Base-by-base conservation (phyloP, 23 tunicate species). In the Halocynthia aurantium region DNA sequence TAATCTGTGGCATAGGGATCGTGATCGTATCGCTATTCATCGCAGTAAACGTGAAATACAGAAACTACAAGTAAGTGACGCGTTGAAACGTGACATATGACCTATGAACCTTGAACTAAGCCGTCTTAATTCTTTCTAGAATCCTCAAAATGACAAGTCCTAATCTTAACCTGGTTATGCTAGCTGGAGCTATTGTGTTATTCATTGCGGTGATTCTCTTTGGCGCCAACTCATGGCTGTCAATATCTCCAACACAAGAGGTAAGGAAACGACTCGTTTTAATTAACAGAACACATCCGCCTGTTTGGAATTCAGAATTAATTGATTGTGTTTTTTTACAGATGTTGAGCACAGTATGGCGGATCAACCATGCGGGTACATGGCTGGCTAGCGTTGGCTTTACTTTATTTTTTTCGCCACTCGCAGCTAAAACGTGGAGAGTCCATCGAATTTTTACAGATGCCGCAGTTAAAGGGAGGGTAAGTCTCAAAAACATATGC, bases 141-240 rank as follows among this genome's bases (percentile, higher is more conserved):
- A 20, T 85, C 7, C 75, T 85, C 50, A 85, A 85, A 56, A 85
- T 85, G 84, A 81, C 90, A 18, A 85, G 90, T 62, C 90, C 90
- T 7, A 80, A 80, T 54, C 61, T 85, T 50, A 85, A 85, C 73
- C 76, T 70, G 57, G 84, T 85, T 0, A 85, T 85, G 44, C 85
- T 63, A 2, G 52, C 51, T 55, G 90, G 90, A 21, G 84, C 78
- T 10, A 7, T 74, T 1, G 49, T 74, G 0, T 53, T 54, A 7
- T 74, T 62, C 56, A n/a, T 74, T 21, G 19, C 78, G 6, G 6
- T 53, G 1, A 49, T 55, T 8, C 64, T 74, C 60, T 52, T 74
- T 53, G 78, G 78, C 78, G 55, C 78, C 50, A 55, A 22, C 11
- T 62, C 78, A 18, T 74, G 78, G 78, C 22, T 74, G 22, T 53